Evolutionary conservation across 2,888 invertebrate genomes (phyloP).

Genomic region (Agrenia bidenticulata): DNA sequence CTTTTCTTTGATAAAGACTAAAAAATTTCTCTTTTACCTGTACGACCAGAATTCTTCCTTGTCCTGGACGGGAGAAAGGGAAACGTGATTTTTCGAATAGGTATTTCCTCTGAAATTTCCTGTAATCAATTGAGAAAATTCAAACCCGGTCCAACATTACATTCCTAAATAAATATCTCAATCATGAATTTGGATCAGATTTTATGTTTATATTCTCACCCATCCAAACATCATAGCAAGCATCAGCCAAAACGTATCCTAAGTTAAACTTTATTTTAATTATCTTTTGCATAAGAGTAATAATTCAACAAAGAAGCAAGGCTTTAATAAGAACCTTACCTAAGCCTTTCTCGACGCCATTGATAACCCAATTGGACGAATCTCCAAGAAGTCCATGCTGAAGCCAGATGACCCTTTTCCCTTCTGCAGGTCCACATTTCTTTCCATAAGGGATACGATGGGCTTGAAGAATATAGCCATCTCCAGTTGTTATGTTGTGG

Average conservation of each 20-base stretch:
- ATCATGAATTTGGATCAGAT: too few relatives aligned
- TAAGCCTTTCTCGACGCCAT: neutral
- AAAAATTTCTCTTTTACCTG: conserved; percentile 38
- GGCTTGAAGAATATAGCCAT: conserved; percentile 15
- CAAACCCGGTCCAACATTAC: too few relatives aligned
- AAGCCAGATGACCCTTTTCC: conserved; percentile 12
- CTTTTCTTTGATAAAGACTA: too few relatives aligned
- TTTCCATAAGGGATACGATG: conserved; percentile 44
- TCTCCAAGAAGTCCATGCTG: conserved; percentile 27
- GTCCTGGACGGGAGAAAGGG: conserved; percentile 23
- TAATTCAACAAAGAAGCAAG: too few relatives aligned
- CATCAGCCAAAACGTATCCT: conserved; percentile 48
- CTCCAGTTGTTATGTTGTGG: conserved; percentile 24
- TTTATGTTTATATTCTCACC: conserved; percentile 27
- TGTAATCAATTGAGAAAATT: neutral
- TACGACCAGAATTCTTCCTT: conserved; percentile 41
- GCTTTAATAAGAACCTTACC: too few relatives aligned
- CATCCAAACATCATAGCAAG: conserved; percentile 51
- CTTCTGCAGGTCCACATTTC: conserved; percentile 27
- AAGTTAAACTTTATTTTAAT: too few relatives aligned
- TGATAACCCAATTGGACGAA: conserved; percentile 24
- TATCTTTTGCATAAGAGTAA: too few relatives aligned
- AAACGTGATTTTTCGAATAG: conserved; percentile 44
- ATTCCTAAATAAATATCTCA: too few relatives aligned
- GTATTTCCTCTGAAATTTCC: conserved; percentile 46